These are phyloP conservation scores for Talpa occidentalis DNA, from an alignment of 2,113 vertebrate species.

Conservation along the genomic window DNA sequence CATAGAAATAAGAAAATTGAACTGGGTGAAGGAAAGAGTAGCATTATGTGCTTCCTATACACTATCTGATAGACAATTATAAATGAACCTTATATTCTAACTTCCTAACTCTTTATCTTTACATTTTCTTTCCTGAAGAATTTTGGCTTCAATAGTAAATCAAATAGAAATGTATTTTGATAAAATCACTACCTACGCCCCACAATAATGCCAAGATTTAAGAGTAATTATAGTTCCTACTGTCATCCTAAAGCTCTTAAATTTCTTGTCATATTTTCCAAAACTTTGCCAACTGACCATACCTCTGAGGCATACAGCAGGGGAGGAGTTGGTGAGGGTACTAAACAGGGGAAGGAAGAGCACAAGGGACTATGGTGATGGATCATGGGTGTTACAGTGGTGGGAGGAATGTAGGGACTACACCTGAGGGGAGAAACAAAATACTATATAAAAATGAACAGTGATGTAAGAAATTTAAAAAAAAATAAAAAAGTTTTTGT, in stretches of 20 bases:
- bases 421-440: too few species aligned
- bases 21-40: neutral
- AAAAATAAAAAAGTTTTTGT: neutral
- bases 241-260: slow-evolving; percentile 6
- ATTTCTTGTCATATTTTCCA: neutral
- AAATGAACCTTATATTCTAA: neutral
- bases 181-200: neutral
- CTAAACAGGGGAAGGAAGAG: too few species aligned
- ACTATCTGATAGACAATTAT: neutral
- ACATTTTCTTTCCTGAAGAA: slow-evolving; percentile 8
- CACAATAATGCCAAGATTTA: slow-evolving; percentile 16
- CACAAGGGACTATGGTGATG: too few species aligned
- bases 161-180: neutral
- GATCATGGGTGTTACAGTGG: too few species aligned
- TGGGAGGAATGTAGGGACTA: too few species aligned
- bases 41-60: neutral
- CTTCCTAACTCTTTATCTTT: neutral
- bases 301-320: too few species aligned
- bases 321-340: too few species aligned
- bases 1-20: slow-evolving; percentile 38
- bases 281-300: too few species aligned
- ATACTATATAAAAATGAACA: too few species aligned
- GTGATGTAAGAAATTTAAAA: too few species aligned
- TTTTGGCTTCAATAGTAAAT: slow-evolving; percentile 5
- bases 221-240: neutral